A percentile compares a stretch with the other conserved stretches of the same genome.
Evolutionary conservation across 2,888 invertebrate genomes (phyloP).

Genomic region (Ennomos fuscantarius): DNA sequence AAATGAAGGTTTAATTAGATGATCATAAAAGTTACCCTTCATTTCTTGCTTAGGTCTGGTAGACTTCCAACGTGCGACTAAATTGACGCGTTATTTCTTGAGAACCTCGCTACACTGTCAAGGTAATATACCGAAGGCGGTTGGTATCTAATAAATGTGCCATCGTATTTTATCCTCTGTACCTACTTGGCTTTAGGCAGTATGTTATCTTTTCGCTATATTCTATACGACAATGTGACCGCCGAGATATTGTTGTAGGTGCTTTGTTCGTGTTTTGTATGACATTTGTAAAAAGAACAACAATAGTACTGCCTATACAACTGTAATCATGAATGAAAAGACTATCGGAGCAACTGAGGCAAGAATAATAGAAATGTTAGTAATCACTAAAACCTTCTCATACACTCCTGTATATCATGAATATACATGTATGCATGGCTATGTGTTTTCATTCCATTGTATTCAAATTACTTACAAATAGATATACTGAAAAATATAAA

Average conservation of each 20-base stretch:
- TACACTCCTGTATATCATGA: too few species aligned
- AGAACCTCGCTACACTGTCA: conserved; percentile 22
- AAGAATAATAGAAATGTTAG: too few species aligned
- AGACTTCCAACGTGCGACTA: neutral
- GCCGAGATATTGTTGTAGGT: conserved; percentile 20
- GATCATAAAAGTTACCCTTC: too few species aligned
- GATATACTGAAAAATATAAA: too few species aligned
- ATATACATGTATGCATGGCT: too few species aligned
- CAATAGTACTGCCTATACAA: conserved; percentile 6
- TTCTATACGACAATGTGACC: conserved; percentile 19
- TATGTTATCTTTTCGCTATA: conserved; percentile 27
- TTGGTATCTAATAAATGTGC: conserved; percentile 30
- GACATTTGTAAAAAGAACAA: conserved; percentile 16
- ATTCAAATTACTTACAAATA: too few species aligned
- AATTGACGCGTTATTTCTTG: conserved; percentile 16
- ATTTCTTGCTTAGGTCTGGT: too few species aligned
- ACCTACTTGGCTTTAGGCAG: conserved; percentile 20
- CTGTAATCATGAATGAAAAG: neutral
- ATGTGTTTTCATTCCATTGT: too few species aligned
- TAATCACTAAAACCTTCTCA: too few species aligned
- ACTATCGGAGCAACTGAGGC: too few species aligned
- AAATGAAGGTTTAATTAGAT: too few species aligned
- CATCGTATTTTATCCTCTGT: conserved; percentile 28
- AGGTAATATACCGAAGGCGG: conserved; percentile 22
- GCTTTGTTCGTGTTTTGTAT: conserved; percentile 19